Evolutionary conservation across 2,113 vertebrate genomes (phyloP).

Genomic region (Opisthocomus hoazin): DNA sequence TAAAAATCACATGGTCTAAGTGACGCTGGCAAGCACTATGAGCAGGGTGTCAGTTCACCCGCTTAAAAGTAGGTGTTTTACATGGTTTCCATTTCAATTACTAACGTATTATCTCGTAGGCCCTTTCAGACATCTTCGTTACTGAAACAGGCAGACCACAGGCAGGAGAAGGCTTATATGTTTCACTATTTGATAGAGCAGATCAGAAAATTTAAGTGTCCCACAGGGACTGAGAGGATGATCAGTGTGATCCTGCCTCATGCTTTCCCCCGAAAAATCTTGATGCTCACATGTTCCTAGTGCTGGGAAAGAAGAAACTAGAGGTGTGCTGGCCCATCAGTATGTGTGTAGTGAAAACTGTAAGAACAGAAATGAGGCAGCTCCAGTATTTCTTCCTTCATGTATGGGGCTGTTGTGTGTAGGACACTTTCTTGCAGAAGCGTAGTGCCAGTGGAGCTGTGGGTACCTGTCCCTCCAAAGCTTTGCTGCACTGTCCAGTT

Average conservation of each 20-base stretch:
- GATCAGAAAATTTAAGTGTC: not conserved
- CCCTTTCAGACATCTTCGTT: not conserved
- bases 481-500: not conserved
- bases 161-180: not conserved
- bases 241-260: not conserved
- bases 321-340: not conserved
- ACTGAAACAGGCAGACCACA: not conserved
- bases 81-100: not conserved
- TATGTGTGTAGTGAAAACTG: not conserved
- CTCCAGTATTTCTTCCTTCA: not conserved
- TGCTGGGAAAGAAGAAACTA: not conserved
- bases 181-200: not conserved
- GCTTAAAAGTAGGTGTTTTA: not conserved
- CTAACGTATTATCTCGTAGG: not conserved
- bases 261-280: not conserved
- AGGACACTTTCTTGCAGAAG: not conserved
- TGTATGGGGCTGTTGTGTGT: fast-evolving
- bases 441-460: not conserved
- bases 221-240: fast-evolving
- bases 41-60: not conserved
- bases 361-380: not conserved
- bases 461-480: not conserved
- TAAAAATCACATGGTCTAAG: not conserved
- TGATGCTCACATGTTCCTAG: not conserved
- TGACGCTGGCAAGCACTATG: not conserved